Evolutionary conservation across 2,888 invertebrate species (phyloP).

Genomic region (Catocala nupta): DNA sequence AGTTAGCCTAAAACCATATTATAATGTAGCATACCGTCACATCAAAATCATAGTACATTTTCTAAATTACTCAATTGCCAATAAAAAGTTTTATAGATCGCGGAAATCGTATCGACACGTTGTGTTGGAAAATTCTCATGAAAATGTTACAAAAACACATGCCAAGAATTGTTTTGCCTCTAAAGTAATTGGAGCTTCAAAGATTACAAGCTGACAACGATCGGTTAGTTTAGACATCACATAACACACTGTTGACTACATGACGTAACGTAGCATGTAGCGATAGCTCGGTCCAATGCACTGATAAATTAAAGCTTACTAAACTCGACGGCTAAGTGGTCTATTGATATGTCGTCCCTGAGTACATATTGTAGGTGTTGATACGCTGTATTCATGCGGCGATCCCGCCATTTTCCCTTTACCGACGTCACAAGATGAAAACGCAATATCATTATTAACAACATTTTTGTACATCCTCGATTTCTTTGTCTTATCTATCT

Average conservation of each 20-base stretch:
- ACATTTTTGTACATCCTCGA: slow-evolving; percentile 11
- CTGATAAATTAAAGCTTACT: slow-evolving; percentile 56
- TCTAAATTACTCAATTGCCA: slow-evolving; percentile 10
- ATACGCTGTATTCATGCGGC: slow-evolving; percentile 26
- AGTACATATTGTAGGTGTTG: slow-evolving; percentile 25
- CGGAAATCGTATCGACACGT: slow-evolving; percentile 19
- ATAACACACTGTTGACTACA: slow-evolving; percentile 38
- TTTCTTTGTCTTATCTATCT: slow-evolving; percentile 1
- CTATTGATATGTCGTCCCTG: slow-evolving; percentile 43
- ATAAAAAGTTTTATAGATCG: slow-evolving; percentile 19
- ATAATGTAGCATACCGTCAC: slow-evolving; percentile 2
- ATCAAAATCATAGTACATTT: slow-evolving; percentile 10
- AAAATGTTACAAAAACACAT: slow-evolving; percentile 29
- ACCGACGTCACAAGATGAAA: slow-evolving; percentile 36
- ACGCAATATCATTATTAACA: slow-evolving; percentile 20
- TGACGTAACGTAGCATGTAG: slow-evolving; percentile 36
- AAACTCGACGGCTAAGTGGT: slow-evolving; percentile 44
- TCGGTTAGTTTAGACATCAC: slow-evolving; percentile 32
- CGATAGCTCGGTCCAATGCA: slow-evolving; percentile 61
- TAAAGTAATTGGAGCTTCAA: slow-evolving; percentile 44
- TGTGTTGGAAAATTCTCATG: slow-evolving; percentile 20
- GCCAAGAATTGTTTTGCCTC: slow-evolving; percentile 26
- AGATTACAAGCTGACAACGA: slow-evolving; percentile 39
- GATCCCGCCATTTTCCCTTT: slow-evolving; percentile 29
- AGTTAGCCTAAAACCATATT: slow-evolving; percentile 7